Evolutionary conservation across 2,888 invertebrate species (phyloP).

Genomic region (Notocelia uddmanniana): DNA sequence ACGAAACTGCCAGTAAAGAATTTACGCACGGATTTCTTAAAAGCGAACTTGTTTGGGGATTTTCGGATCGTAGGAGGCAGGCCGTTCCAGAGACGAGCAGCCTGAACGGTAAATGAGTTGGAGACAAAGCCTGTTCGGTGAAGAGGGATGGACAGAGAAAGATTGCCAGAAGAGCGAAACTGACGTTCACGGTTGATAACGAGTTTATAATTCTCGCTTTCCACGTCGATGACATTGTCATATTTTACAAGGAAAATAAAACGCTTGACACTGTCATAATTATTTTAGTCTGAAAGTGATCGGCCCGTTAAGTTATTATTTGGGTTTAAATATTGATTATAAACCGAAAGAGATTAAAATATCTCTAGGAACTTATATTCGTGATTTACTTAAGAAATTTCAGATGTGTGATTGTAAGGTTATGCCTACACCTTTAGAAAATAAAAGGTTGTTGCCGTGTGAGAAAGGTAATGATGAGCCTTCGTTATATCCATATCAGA

Average conservation of each 20-base stretch:
- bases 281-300: not conserved
- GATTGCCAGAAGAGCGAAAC: too few relatives aligned
- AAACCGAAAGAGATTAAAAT: not conserved
- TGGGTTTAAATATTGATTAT: not conserved
- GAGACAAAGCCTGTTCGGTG: too few relatives aligned
- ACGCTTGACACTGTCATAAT: not conserved
- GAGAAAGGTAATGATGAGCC: conserved; percentile 3
- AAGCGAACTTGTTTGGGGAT: too few relatives aligned
- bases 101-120: too few relatives aligned
- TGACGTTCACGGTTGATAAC: too few relatives aligned
- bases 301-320: not conserved
- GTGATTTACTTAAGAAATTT: not conserved
- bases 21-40: too few relatives aligned
- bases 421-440: not conserved
- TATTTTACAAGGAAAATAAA: conserved; percentile 2
- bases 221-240: too few relatives aligned
- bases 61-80: too few relatives aligned
- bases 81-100: too few relatives aligned
- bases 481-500: conserved; percentile 5
- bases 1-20: too few relatives aligned
- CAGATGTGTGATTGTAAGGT: not conserved
- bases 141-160: too few relatives aligned
- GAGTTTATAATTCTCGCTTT: not conserved
- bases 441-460: not conserved
- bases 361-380: not conserved